A percentile compares a stretch with the other conserved stretches of the same genome.
Evolutionary conservation across 2,888 invertebrate genomes (phyloP).

Genomic region (Ashinkailepas kermadecensis): DNA sequence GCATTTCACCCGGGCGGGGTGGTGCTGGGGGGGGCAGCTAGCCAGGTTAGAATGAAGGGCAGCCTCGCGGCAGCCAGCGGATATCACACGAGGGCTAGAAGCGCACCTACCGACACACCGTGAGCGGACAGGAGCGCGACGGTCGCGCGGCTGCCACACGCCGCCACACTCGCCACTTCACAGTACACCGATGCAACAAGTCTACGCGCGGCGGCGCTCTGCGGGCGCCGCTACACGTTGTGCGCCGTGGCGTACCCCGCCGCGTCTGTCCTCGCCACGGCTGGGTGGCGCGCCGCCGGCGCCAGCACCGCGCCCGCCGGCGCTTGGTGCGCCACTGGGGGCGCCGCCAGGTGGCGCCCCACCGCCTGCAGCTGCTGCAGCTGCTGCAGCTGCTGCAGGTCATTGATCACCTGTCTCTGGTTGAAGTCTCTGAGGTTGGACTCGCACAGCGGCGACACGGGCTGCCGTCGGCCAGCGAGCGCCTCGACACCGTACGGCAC

Average conservation of each 20-base stretch:
- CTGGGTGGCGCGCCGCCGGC: not conserved
- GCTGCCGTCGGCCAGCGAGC: conserved; percentile 27
- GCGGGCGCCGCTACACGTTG: not conserved
- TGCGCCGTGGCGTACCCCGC: not conserved
- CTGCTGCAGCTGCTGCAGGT: conserved; percentile 34
- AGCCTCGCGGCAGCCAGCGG: not conserved
- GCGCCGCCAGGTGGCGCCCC: not conserved
- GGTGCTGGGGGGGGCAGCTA: not conserved
- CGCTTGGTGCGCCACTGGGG: too few species aligned
- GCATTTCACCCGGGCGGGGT: not conserved
- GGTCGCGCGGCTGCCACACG: not conserved
- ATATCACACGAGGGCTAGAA: conserved; percentile 8
- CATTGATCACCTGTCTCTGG: conserved; percentile 32
- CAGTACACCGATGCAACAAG: not conserved
- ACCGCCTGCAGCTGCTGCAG: conserved; percentile 12
- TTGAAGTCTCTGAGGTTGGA: conserved; percentile 34
- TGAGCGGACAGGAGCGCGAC: not conserved
- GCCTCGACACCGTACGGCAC: not conserved
- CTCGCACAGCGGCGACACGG: conserved; percentile 34
- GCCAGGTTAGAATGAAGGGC: conserved; percentile 5
- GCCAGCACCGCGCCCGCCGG: not conserved
- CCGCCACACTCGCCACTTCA: not conserved
- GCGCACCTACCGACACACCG: not conserved
- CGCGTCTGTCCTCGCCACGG: not conserved
- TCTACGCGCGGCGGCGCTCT: not conserved